Evolutionary conservation across 2,888 invertebrate genomes (phyloP).

Genomic region (Tribolium freemani): DNA sequence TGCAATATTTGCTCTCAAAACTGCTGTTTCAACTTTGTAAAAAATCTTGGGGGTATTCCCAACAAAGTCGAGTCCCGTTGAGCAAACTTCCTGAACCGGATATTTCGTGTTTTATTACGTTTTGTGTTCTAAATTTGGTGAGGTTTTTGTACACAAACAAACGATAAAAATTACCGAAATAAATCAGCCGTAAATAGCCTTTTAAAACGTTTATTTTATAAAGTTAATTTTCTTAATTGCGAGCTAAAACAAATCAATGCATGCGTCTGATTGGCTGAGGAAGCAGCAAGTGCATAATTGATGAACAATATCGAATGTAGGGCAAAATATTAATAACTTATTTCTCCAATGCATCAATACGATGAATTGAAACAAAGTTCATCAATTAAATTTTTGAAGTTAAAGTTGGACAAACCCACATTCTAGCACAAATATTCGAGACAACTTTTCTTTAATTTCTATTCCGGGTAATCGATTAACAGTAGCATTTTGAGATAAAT

Average conservation of each 20-base stretch:
- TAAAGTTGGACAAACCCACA: too few relatives aligned
- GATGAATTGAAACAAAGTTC: too few relatives aligned
- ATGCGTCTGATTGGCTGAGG: neutral
- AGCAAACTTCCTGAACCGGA: conserved; percentile 37
- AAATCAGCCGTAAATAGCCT: conserved; percentile 4
- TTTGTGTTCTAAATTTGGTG: conserved; percentile 19
- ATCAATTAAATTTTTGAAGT: too few relatives aligned
- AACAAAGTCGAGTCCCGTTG: conserved; percentile 16
- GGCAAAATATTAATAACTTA: neutral
- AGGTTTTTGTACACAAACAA: conserved; percentile 16
- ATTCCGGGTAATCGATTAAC: conserved; percentile 11
- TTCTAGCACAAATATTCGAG: conserved; percentile 7
- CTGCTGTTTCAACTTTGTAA: neutral
- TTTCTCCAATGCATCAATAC: too few relatives aligned
- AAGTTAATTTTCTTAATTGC: neutral
- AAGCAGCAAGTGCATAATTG: conserved; percentile 6
- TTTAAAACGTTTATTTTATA: conserved; percentile 4
- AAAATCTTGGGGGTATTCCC: neutral
- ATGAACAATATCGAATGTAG: conserved; percentile 6
- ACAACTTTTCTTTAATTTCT: conserved; percentile 4
- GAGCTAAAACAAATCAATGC: neutral
- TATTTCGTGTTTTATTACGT: conserved; percentile 33
- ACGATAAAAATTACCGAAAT: conserved; percentile 13
- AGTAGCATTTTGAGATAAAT: conserved; percentile 22
- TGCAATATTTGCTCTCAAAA: neutral